A percentile compares a stretch with the other conserved stretches of the same genome.
Evolutionary conservation across 2,797 vertebrate species (phyloP).

Genomic region (Acanthurus leucopareius): DNA sequence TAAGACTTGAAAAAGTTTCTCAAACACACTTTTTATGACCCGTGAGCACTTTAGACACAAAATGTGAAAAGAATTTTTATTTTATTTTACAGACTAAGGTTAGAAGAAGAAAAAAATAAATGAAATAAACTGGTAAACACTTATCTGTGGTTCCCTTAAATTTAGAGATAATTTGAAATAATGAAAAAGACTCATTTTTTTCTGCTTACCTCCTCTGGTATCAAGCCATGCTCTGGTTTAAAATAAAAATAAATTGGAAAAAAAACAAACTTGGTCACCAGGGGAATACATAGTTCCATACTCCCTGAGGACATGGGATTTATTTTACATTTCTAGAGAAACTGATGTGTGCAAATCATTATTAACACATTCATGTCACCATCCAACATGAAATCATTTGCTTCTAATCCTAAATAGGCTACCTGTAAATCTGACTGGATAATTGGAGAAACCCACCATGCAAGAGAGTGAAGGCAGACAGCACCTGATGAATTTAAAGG

Average conservation of each 20-base stretch:
- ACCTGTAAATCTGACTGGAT: too few species aligned
- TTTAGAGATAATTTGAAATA: not conserved
- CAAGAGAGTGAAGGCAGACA: not conserved
- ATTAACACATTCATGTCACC: too few species aligned
- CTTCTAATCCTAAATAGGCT: too few species aligned
- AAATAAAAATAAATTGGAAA: not conserved
- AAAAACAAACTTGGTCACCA: constrained; percentile 1
- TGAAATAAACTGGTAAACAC: not conserved
- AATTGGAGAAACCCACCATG: too few species aligned
- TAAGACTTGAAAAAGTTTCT: too few species aligned
- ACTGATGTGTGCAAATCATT: not conserved
- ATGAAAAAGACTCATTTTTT: not conserved
- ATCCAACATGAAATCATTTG: too few species aligned
- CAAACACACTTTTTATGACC: not conserved
- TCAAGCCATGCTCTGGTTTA: not conserved
- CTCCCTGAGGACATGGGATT: not conserved
- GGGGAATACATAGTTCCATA: not conserved
- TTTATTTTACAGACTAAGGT: too few species aligned
- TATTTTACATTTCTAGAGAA: not conserved
- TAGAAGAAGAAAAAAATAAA: not conserved
- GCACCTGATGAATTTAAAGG: not conserved
- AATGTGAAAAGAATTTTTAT: too few species aligned
- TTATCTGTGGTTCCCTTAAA: not conserved
- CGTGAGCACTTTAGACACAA: too few species aligned
- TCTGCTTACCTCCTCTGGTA: not conserved